phyloP scores from a whole-genome alignment of 1,140 invertebrate genomes.

The Oryctes rhinoceros region DNA sequence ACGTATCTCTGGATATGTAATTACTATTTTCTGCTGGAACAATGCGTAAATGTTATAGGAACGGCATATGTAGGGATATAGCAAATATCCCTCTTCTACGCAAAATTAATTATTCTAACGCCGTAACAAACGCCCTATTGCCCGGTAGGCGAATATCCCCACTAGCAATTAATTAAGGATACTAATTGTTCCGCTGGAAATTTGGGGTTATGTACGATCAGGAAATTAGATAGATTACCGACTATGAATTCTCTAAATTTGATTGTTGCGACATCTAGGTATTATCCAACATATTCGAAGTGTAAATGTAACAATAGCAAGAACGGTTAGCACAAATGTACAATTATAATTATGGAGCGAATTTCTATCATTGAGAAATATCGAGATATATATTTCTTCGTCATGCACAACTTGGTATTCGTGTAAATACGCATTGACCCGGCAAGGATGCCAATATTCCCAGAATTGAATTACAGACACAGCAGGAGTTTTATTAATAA shows the following conservation, averaged over 20 bases:
- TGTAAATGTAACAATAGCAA: too few species aligned
- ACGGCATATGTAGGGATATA: neutral
- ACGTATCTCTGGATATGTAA: neutral
- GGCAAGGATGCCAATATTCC: too few species aligned
- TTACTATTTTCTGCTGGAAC: neutral
- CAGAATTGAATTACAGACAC: too few species aligned
- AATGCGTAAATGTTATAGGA: neutral
- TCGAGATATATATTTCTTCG: too few species aligned
- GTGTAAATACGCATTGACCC: too few species aligned
- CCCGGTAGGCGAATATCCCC: neutral
- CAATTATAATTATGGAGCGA: too few species aligned
- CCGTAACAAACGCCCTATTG: neutral
- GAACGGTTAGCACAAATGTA: too few species aligned
- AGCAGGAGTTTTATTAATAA: too few species aligned
- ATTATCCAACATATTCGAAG: too few species aligned
- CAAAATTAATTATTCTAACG: neutral
- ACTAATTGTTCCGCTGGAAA: neutral
- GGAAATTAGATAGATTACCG: slow-evolving; percentile 5
- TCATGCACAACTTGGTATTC: too few species aligned
- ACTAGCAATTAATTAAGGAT: neutral
- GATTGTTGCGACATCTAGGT: too few species aligned
- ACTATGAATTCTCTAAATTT: neutral
- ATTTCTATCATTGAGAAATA: too few species aligned
- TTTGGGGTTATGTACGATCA: neutral
- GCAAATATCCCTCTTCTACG: neutral